Evolutionary conservation across 2,888 invertebrate species (phyloP).

Genomic region (Hermaeophaga mercurialis): DNA sequence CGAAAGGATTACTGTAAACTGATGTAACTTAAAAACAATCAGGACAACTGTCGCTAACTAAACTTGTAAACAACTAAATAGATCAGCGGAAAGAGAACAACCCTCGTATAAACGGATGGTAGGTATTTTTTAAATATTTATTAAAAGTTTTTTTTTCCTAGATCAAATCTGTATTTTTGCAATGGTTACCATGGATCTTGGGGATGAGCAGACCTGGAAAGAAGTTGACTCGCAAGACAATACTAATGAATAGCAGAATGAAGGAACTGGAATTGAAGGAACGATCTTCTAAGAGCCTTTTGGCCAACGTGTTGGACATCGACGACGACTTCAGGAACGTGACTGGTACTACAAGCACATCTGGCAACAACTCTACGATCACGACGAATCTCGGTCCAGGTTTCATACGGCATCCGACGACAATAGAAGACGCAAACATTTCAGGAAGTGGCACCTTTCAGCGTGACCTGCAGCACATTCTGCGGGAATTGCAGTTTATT

Average conservation of each 20-base stretch:
- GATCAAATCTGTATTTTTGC: constrained; percentile 94
- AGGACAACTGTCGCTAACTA: no score
- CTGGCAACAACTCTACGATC: constrained; percentile 53
- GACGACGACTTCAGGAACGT: constrained; percentile 91
- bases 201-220: constrained; percentile 96
- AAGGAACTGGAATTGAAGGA: constrained; percentile 92
- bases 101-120: no score
- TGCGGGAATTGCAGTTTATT: constrained; percentile 92
- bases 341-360: constrained; percentile 62
- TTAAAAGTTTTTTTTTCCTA: constrained; percentile 56
- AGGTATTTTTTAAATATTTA: no score
- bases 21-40: no score
- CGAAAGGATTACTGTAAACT: no score
- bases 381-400: constrained; percentile 55
- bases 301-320: constrained; percentile 94
- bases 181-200: constrained; percentile 97
- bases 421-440: constrained; percentile 70
- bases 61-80: no score
- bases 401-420: constrained; percentile 74
- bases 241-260: constrained; percentile 89
- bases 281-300: constrained; percentile 88
- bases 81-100: no score
- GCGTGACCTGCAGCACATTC: constrained; percentile 86
- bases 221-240: constrained; percentile 88
- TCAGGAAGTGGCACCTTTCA: constrained; percentile 66